Evolutionary conservation across 2,888 invertebrate genomes (phyloP), one percentile per base, ranked within the genome.

Genomic region (Scotopteryx bipunctaria): DNA sequence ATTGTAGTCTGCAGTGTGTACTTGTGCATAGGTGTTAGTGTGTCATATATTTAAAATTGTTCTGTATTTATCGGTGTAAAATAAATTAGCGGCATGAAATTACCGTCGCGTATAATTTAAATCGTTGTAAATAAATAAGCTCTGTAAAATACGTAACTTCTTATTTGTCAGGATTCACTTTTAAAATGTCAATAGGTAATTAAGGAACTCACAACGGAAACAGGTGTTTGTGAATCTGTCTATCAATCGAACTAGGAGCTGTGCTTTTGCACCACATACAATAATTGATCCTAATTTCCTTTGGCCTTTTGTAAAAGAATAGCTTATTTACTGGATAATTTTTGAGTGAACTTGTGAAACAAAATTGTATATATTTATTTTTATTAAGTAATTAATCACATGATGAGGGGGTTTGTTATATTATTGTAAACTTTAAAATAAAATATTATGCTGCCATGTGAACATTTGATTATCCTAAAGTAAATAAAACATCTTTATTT

Each of bases 381-480:
- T 73, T 67, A 70, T 73, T 75, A 70, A 66, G n/a, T n/a, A 63
- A 63, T 67, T 69, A 66, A 72, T 71, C 74, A 57, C 40, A 66
- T 71, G 66, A 72, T 69, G 76, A 79, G 71, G 73, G 67, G 81
- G 72, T 79, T 53, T 47, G 42, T 52, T 46, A 74, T 78, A 75
- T 69, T 79, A 74, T 69, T 78, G 77, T 84, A 84, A 83, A 81
- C 80, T 83, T 44, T 77, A 68, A 77, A 80, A 83, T 81, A 79
- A 82, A 83, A 81, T 69, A 64, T 57, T 60, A 64, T 66, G 32
- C 33, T 32, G 23, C 21, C 44, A 44, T 40, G 19, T 29, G 3
- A 9, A 31, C 9, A 23, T 45, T 17, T 40, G 4, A 16, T 40
- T 38, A 27, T 16, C 25, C 5, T 5, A 5, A n/a, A 21, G 1